Conservation (phyloP, 2,797 vertebrate genomes). For the Pelobates cultripes region DNA sequence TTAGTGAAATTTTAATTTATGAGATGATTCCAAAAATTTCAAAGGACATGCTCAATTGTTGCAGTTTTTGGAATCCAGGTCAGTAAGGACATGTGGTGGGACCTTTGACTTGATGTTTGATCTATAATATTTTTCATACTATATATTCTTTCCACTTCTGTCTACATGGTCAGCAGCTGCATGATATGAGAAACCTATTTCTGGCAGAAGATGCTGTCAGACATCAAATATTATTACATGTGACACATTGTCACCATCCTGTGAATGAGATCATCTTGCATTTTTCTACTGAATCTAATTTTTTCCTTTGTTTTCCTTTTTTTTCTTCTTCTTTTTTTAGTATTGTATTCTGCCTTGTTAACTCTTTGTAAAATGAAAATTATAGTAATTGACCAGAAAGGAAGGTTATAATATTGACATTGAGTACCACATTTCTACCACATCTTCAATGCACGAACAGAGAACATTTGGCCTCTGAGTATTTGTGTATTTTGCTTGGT, state of each 20-base stretch:
- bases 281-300: conserved; percentile 33
- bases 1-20: not conserved
- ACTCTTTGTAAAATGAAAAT: not conserved
- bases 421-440: not conserved
- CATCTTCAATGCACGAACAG: not conserved
- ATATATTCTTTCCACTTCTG: conserved; percentile 9
- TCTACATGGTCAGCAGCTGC: conserved; percentile 41
- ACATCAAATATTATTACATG: conserved; percentile 47
- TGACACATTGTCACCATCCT: conserved; percentile 47
- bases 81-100: not conserved
- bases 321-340: conserved; percentile 1
- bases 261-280: conserved; percentile 46
- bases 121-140: not conserved
- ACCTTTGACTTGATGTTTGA: conserved; percentile 7
- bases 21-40: too few relatives aligned
- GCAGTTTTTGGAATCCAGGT: not conserved
- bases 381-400: not conserved
- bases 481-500: too few relatives aligned
- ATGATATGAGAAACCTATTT: conserved; percentile 30
- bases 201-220: conserved; percentile 32
- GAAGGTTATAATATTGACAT: not conserved
- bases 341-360: conserved; percentile 15
- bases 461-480: too few relatives aligned
- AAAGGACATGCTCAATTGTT: not conserved
- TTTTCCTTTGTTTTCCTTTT: not conserved